These are phyloP conservation scores for Blomia tropicalis DNA, from an alignment of 2,888 invertebrate species.

Conservation along the genomic window DNA sequence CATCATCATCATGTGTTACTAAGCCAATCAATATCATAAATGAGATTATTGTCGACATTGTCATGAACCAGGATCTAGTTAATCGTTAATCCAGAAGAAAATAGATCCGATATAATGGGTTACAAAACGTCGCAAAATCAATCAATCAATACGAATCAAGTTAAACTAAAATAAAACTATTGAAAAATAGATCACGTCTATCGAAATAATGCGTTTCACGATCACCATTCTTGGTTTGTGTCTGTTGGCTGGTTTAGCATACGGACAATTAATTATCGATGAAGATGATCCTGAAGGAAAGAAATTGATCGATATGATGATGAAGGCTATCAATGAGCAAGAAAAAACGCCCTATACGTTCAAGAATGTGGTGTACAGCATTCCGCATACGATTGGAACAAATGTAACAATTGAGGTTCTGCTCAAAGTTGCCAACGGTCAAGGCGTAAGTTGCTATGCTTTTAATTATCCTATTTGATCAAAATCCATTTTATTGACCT, in stretches of 20 bases:
- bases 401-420: not conserved
- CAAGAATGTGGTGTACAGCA: conserved; percentile 2
- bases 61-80: too few relatives aligned
- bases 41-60: too few relatives aligned
- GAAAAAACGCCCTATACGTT: not conserved
- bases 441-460: not conserved
- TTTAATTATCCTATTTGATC: too few relatives aligned
- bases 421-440: not conserved
- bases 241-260: conserved; percentile 10
- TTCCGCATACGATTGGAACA: not conserved
- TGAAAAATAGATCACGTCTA: too few relatives aligned
- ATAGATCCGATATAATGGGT: too few relatives aligned
- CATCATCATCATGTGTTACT: too few relatives aligned
- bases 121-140: too few relatives aligned
- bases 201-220: not conserved
- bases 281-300: conserved; percentile 3
- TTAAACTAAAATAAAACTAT: not conserved
- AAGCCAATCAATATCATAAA: too few relatives aligned
- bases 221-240: not conserved
- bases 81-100: too few relatives aligned
- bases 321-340: conserved; percentile 21
- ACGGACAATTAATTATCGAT: conserved; percentile 20
- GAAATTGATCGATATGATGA: conserved; percentile 3
- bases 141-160: too few relatives aligned
- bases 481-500: not conserved